Conservation (phyloP, 1,140 invertebrate genomes). For the Vanessa tameamea region DNA sequence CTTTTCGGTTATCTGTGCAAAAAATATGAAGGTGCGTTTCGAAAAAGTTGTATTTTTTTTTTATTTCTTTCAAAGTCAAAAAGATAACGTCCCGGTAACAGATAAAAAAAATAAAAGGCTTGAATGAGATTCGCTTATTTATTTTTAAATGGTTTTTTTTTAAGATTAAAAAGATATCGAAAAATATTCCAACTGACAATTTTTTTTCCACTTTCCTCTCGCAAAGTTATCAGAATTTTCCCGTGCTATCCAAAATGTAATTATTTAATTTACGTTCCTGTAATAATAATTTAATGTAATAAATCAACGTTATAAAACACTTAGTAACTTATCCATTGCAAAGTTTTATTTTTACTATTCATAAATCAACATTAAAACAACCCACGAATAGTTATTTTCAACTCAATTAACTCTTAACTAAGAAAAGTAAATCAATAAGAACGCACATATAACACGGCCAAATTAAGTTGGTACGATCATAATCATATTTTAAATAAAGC, state of each 20-base stretch:
- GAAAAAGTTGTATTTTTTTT: conserved; percentile 18
- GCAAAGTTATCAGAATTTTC: no score
- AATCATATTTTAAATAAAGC: conserved; percentile 37
- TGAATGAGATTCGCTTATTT: neutral
- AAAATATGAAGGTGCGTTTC: conserved; percentile 41
- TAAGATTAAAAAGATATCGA: no score
- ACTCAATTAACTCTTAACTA: neutral
- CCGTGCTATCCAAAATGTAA: no score
- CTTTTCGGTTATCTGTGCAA: conserved; percentile 49
- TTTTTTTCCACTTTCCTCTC: no score
- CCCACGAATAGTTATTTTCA: no score
- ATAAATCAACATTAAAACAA: no score
- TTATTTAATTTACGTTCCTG: no score
- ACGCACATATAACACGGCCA: neutral
- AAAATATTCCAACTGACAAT: no score
- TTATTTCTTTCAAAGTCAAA: conserved; percentile 30
- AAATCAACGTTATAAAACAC: no score
- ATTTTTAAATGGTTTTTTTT: neutral
- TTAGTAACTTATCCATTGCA: no score
- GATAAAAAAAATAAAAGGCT: conserved; percentile 24
- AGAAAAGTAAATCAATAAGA: neutral
- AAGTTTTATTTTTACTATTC: no score
- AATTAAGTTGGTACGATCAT: conserved; percentile 11
- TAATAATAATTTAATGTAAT: no score
- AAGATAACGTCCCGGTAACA: conserved; percentile 25